Evolutionary conservation across 2,888 invertebrate genomes (phyloP), one percentile per base, ranked within the genome.

Genomic region (Lasiommata megera): DNA sequence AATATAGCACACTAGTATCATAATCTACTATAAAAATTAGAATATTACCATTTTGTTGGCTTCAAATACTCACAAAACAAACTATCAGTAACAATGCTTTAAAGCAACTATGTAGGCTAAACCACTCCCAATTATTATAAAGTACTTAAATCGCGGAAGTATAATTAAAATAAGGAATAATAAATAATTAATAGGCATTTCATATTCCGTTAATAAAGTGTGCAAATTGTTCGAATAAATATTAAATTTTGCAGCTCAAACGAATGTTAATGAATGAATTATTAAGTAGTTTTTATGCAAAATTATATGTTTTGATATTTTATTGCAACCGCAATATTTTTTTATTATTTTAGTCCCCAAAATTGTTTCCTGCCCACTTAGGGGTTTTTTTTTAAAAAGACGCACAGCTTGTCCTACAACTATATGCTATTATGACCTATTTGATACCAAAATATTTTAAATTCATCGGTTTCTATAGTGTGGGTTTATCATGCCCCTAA

Each of bases 181-280:
- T 34, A 34, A 31, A 34, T 34, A 34, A 41, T 40, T 41, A 40
- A 52, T 52, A 41, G 38, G 41, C 41, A 52, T 52, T 52, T 52
- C 40, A 41, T 52, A 41, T 41, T 41, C 52, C 52, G 31, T 52
- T 52, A 52, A 52, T 52, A 52, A 52, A 52, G 29, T 52, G 31
- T n/a, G 41, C 52, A 41, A 52, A 34, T 52, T 41, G 40, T 41
- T 29, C 31, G 52, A 17, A 41, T 52, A 31, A 52, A 52, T 34
- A 41, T 41, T 41, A 41, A 52, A 52, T 31, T 41, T 52, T 52
- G n/a, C 41, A 41, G 31, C 18, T 55, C 31, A 47, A 55, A 55
- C 54, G 31, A 50, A 43, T 28, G 18, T 40, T 50, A 56, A 40
- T 48, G 41, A 41, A 50, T 31, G 50, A 43, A 43, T 56, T 43